A percentile compares a stretch with the other conserved stretches of the same genome.
Evolutionary conservation across 2,888 invertebrate species (phyloP).

Genomic region (Poecilobothrus nobilitatus): DNA sequence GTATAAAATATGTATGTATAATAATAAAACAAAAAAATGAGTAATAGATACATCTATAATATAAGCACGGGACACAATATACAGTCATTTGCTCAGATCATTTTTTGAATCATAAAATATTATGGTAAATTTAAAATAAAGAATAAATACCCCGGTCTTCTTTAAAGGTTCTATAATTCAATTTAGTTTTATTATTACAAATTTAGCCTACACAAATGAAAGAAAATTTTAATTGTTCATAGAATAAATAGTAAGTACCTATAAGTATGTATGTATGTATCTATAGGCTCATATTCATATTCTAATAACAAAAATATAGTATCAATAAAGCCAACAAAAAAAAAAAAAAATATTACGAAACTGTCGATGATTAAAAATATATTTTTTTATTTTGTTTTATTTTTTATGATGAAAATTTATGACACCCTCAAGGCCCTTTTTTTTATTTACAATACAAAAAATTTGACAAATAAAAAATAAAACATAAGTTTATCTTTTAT

Average conservation of each 20-base stretch:
- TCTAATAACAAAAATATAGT: no score
- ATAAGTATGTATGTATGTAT: no score
- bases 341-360: no score
- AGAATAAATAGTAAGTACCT: neutral
- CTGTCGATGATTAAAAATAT: neutral
- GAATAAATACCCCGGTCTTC: neutral
- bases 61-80: neutral
- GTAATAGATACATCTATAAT: neutral
- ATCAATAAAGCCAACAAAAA: no score
- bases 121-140: neutral
- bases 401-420: slow-evolving; percentile 1
- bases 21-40: no score
- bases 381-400: neutral
- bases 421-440: slow-evolving; percentile 9
- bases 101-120: neutral
- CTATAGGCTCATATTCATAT: no score
- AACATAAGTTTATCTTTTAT: neutral
- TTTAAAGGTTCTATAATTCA: neutral
- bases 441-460: neutral
- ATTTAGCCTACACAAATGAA: neutral
- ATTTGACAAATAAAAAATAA: neutral
- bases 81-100: neutral
- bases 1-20: no score
- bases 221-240: neutral
- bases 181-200: neutral